Evolutionary conservation across 1,140 invertebrate genomes (phyloP).

Genomic region (Drosophila melanica): DNA sequence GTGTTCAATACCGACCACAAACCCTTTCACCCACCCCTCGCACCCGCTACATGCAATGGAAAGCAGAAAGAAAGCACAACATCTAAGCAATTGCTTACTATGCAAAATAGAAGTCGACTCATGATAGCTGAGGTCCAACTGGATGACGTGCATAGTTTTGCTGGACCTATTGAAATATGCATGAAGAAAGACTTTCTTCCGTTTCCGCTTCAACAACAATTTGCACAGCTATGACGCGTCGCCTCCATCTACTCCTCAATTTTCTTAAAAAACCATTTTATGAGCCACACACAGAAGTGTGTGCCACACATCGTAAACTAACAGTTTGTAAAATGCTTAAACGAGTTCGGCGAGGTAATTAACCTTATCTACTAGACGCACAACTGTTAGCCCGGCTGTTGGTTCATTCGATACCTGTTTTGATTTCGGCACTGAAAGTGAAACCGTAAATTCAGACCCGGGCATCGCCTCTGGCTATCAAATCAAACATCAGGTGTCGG

Average conservation of each 20-base stretch:
- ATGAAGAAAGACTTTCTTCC: slow-evolving; percentile 76
- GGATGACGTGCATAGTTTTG: slow-evolving; percentile 43
- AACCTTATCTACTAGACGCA: slow-evolving; percentile 65
- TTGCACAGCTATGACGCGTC: slow-evolving; percentile 5
- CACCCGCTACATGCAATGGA: slow-evolving; percentile 1
- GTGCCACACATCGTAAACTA: slow-evolving; percentile 74
- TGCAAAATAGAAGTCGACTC: slow-evolving; percentile 53
- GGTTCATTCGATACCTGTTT: slow-evolving; percentile 56
- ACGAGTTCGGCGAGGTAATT: slow-evolving; percentile 45
- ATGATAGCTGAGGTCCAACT: slow-evolving; percentile 30
- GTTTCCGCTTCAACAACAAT: slow-evolving; percentile 54
- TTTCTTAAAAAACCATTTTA: slow-evolving; percentile 25
- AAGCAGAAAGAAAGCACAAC: slow-evolving; percentile 17
- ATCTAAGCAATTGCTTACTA: slow-evolving; percentile 48
- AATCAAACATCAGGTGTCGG: slow-evolving; percentile 80
- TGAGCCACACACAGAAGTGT: slow-evolving; percentile 60
- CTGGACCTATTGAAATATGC: slow-evolving; percentile 59
- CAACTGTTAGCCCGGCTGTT: slow-evolving; percentile 62
- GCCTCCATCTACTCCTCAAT: not conserved
- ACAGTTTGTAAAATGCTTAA: slow-evolving; percentile 56
- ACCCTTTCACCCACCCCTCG: no score
- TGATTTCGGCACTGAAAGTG: slow-evolving; percentile 76
- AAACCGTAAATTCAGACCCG: slow-evolving; percentile 70
- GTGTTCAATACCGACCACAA: slow-evolving; percentile 13
- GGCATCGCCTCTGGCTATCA: slow-evolving; percentile 50